phyloP scores from a whole-genome alignment of 2,797 vertebrate genomes.

The Chrysocyon brachyurus region DNA sequence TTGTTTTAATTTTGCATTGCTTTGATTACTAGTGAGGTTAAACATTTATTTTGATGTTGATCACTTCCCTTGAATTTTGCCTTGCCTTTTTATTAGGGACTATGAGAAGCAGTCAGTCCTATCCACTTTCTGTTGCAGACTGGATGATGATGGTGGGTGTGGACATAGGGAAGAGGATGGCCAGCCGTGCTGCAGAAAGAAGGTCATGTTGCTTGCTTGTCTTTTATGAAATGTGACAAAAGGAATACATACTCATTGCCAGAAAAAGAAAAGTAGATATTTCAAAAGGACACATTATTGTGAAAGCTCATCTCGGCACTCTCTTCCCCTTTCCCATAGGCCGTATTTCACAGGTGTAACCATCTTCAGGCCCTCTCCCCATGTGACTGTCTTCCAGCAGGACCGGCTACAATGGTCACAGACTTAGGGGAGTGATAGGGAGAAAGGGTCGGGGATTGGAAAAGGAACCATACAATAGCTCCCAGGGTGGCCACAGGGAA shows the following conservation, averaged over 20 bases:
- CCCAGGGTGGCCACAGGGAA: slow-evolving; percentile 39
- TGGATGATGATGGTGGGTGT: not conserved
- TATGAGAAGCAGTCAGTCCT: not conserved
- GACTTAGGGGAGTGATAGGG: not conserved
- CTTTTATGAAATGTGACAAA: slow-evolving; percentile 2
- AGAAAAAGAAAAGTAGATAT: not conserved
- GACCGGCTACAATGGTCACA: not conserved
- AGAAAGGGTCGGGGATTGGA: not conserved
- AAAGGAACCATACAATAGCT: not conserved
- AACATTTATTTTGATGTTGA: not conserved
- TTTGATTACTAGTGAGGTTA: not conserved
- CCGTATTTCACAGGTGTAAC: not conserved
- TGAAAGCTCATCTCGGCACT: not conserved
- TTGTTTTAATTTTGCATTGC: not conserved
- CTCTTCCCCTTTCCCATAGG: not conserved
- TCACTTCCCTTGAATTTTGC: not conserved
- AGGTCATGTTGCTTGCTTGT: not conserved
- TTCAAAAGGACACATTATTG: not conserved
- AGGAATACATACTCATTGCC: not conserved
- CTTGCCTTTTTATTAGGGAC: not conserved
- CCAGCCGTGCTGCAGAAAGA: not conserved
- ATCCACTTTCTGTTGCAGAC: not conserved
- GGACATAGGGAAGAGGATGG: not conserved
- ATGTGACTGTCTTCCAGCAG: not conserved
- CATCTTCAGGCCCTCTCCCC: too few relatives aligned